These are phyloP conservation scores for Brachyrhaphis roseni DNA, from an alignment of 2,797 vertebrate genomes.

Conservation along the genomic window DNA sequence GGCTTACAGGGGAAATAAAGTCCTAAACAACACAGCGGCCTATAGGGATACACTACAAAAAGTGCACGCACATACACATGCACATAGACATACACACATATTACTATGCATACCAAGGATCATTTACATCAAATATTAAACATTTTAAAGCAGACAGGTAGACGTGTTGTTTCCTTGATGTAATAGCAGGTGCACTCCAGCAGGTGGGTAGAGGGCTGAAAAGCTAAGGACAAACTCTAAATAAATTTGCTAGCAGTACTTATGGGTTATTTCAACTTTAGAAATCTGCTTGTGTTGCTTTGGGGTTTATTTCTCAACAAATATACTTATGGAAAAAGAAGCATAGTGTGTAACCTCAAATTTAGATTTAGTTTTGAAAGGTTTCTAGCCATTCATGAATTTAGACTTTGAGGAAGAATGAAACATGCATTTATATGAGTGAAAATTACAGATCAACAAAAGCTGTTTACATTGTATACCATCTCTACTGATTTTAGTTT, in stretches of 20 bases:
- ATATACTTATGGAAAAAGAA: not conserved
- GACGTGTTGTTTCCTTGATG: not conserved
- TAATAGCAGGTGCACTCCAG: not conserved
- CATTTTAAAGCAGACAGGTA: not conserved
- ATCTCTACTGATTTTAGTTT: not conserved
- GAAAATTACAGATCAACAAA: not conserved
- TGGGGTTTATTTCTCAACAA: not conserved
- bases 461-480: no score
- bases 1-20: conserved; percentile 65
- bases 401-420: not conserved
- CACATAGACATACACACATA: conserved; percentile 2
- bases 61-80: conserved; percentile 16
- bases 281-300: not conserved
- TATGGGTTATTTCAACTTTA: not conserved
- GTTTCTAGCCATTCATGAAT: not conserved
- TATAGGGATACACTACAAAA: conserved; percentile 56
- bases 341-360: not conserved
- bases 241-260: not conserved
- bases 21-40: conserved; percentile 74
- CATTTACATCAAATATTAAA: not conserved
- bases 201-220: not conserved
- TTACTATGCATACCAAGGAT: not conserved
- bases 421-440: not conserved
- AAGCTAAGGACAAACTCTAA: not conserved
- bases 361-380: not conserved